Evolutionary conservation across 2,888 invertebrate species (phyloP).

Genomic region (Cancer borealis): DNA sequence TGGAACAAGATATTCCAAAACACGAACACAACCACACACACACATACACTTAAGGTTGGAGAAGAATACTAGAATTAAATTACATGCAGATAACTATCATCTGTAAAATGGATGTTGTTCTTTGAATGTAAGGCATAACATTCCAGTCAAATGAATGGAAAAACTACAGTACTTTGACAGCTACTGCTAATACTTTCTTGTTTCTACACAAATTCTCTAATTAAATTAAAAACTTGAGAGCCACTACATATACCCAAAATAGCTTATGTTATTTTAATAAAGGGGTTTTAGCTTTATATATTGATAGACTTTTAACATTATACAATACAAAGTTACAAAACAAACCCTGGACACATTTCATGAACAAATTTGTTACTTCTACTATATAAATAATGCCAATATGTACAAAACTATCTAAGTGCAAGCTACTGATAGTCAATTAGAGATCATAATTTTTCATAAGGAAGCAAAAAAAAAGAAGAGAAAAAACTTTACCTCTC

Average conservation of each 20-base stretch:
- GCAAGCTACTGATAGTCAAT: not conserved
- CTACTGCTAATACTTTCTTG: not conserved
- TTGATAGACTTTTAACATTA: not conserved
- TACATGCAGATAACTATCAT: no score
- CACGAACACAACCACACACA: no score
- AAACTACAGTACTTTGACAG: no score
- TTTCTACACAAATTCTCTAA: not conserved
- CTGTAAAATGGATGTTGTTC: no score
- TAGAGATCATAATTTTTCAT: not conserved
- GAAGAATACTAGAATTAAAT: no score
- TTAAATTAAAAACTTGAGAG: not conserved
- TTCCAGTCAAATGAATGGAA: no score
- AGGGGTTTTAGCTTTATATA: no score
- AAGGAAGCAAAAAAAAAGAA: not conserved
- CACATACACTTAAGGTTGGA: no score
- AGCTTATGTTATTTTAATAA: not conserved
- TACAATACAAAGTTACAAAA: not conserved
- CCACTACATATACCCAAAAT: not conserved
- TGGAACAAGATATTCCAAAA: no score
- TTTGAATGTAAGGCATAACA: no score
- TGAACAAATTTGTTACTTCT: not conserved
- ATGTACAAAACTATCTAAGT: not conserved
- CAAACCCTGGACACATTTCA: not conserved
- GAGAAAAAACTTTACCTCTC: slow-evolving; percentile 24
- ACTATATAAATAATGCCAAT: not conserved